A percentile compares a stretch with the other conserved stretches of the same genome.
These are phyloP conservation scores for Mythimna impura DNA, from an alignment of 2,888 invertebrate genomes.

Conservation along the genomic window DNA sequence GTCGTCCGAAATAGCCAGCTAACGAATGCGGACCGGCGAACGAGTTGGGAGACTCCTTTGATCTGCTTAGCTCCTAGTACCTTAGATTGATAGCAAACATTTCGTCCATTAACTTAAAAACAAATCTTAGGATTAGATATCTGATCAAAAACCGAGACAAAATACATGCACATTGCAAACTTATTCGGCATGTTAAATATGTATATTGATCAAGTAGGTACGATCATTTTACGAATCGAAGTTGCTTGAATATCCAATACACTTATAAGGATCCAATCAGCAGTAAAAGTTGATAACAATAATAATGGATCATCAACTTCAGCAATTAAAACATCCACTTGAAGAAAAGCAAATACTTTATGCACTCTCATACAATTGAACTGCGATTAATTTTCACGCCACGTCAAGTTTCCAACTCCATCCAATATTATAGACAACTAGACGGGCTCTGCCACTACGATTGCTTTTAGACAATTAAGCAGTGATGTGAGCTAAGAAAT, in stretches of 20 bases:
- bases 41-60: constrained; percentile 33
- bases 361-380: background rate
- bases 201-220: constrained; percentile 6
- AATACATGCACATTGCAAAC: background rate
- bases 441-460: constrained; percentile 1
- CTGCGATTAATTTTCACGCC: background rate
- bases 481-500: constrained; percentile 5
- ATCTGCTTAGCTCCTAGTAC: constrained; percentile 34
- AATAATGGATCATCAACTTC: constrained; percentile 23
- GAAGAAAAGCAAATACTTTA: constrained; percentile 15
- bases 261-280: constrained; percentile 6
- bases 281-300: constrained; percentile 9
- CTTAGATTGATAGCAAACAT: constrained; percentile 21
- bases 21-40: constrained; percentile 51
- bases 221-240: background rate
- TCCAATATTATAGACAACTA: background rate
- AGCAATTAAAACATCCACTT: constrained; percentile 22
- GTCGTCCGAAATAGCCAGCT: constrained; percentile 60
- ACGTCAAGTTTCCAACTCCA: background rate
- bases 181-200: background rate
- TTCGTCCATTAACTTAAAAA: constrained; percentile 10
- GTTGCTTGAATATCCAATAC: constrained; percentile 1
- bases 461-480: constrained; percentile 7
- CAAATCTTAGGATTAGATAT: no score
- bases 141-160: background rate